phyloP scores from a whole-genome alignment of 2,113 vertebrate genomes.

The Chlorodrepanis virens region DNA sequence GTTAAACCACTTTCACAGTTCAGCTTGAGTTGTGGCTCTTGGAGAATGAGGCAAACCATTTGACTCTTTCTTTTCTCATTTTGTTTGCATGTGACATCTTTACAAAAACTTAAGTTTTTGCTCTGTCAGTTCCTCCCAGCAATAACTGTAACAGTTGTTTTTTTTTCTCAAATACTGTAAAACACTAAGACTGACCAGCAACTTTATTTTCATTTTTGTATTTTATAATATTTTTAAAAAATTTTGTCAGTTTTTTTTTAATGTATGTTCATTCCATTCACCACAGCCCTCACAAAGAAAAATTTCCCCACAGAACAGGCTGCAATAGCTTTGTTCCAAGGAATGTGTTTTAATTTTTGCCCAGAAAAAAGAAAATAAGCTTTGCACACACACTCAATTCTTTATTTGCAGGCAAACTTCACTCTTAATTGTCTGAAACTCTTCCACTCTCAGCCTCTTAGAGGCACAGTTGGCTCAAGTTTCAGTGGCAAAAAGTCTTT shows the following conservation, averaged over 20 bases:
- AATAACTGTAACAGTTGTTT: slow-evolving; percentile 82
- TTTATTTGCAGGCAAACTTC: slow-evolving; percentile 91
- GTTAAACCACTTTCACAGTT: slow-evolving; percentile 99
- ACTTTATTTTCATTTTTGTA: slow-evolving; percentile 75
- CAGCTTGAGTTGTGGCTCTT: slow-evolving; percentile 98
- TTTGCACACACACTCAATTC: slow-evolving; percentile 86
- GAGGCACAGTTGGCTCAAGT: slow-evolving; percentile 99
- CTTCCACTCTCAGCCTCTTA: slow-evolving; percentile 95
- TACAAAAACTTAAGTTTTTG: slow-evolving; percentile 75
- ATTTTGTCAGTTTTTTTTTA: slow-evolving; percentile 78
- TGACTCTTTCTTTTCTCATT: slow-evolving; percentile 76
- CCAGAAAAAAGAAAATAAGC: slow-evolving; percentile 85
- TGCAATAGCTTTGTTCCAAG: slow-evolving; percentile 90
- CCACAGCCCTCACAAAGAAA: slow-evolving; percentile 91
- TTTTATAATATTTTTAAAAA: slow-evolving; percentile 74
- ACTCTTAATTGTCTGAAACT: slow-evolving; percentile 87
- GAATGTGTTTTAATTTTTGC: slow-evolving; percentile 99
- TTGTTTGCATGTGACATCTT: slow-evolving; percentile 75
- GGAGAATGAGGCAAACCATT: slow-evolving; percentile 93
- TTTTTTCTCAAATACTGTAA: slow-evolving; percentile 80
- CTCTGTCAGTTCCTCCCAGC: slow-evolving; percentile 77
- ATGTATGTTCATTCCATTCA: slow-evolving; percentile 81
- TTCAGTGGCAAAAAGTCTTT: slow-evolving; percentile 96
- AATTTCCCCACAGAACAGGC: slow-evolving; percentile 91
- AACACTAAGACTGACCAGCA: slow-evolving; percentile 86